Evolutionary conservation across 2,113 vertebrate genomes (phyloP).

Genomic region (Cettia cetti): DNA sequence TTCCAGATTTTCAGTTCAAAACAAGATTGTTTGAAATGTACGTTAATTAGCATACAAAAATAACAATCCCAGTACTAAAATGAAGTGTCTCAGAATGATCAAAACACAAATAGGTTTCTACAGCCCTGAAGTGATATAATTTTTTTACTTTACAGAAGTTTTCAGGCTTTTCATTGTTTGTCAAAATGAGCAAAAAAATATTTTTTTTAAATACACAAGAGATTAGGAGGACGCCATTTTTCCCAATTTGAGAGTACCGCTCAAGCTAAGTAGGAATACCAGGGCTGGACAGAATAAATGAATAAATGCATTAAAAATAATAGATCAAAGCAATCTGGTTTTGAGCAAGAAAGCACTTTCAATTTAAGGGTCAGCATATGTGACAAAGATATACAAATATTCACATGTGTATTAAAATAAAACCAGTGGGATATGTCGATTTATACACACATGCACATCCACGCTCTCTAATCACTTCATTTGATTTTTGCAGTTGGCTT

Average conservation of each 20-base stretch:
- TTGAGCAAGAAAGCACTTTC: constrained; percentile 17
- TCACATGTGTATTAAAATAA: constrained; percentile 23
- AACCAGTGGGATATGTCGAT: not conserved
- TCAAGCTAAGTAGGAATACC: not conserved
- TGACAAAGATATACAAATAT: constrained; percentile 23
- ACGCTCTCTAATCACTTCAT: not conserved
- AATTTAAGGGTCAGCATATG: constrained; percentile 44
- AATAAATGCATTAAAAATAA: constrained; percentile 57
- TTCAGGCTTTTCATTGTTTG: constrained; percentile 24
- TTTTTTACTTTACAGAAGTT: constrained; percentile 37
- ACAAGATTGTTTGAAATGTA: constrained; percentile 64
- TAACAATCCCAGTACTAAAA: constrained; percentile 56
- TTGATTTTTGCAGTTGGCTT: constrained; percentile 31
- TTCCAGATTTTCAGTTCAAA: constrained; percentile 60
- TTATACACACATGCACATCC: not conserved
- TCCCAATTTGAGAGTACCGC: not conserved
- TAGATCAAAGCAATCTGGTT: constrained; percentile 32
- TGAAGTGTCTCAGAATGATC: constrained; percentile 58
- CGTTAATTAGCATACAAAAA: constrained; percentile 65
- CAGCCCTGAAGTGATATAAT: constrained; percentile 33
- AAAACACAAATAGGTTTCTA: constrained; percentile 56
- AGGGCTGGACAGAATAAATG: constrained; percentile 55
- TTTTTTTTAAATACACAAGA: not conserved
- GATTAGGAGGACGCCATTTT: constrained; percentile 19
- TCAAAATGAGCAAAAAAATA: not conserved